Evolutionary conservation across 2,113 vertebrate species (phyloP), one percentile per base, ranked within the genome.

Genomic region (Pomatorhinus ruficollis): DNA sequence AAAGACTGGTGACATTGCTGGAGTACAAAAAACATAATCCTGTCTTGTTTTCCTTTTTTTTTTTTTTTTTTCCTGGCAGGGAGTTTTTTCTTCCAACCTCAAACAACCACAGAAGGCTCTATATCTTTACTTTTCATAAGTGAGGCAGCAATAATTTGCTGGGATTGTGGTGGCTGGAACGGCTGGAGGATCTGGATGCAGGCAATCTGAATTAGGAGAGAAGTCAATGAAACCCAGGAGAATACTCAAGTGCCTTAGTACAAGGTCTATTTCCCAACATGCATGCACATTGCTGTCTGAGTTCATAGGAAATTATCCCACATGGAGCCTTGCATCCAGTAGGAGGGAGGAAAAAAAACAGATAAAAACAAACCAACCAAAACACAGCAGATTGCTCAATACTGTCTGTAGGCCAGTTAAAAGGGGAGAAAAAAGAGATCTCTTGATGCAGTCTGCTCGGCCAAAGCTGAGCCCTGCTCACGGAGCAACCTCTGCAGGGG

Each of bases 311-410:
- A 80, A 83, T 50, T 66, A 93, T 86, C 50, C 75, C 78, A 70
- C n/a, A 5, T 24, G 35, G 70, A 96, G 30, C 33, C 40, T 93
- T 74, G 61, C 0, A 7, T 71, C 81, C 4, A 4, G n/a, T 64
- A 74, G 28, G 16, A 16, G 70, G 47, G 17, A 3, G 0, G 0
- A 6, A 22, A 16, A 49, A 20, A 74, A 49, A 5, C 45, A 53
- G 52, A 75, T 50, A 56, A 85, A 90, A 33, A 8, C 66, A 76
- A 93, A 83, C 15, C 45, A 91, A 66, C 30, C 78, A 45, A 72
- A 95, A 16, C 61, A 72, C 7, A 90, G 39, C 50, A 86, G 71
- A 93, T 96, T 95, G 82, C 78, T 86, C 78, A 94, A 74, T 28
- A 30, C 42, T 54, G 35, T 39, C 65, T 68, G 33, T 28, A 39